Conservation (phyloP, 2,113 vertebrate genomes). For the Epinephelus moara region DNA sequence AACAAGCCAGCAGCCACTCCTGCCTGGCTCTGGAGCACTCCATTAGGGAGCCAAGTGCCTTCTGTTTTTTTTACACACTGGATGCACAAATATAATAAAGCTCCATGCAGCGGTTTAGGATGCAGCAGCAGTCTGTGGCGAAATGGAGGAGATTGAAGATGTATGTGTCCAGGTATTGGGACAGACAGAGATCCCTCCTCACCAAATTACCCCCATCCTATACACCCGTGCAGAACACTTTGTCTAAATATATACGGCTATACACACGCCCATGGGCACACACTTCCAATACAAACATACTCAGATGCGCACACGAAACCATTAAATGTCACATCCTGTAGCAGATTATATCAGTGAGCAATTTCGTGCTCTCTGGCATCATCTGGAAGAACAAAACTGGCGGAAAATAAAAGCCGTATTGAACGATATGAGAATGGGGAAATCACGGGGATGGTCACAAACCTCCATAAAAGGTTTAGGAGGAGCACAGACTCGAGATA, state of each 20-base stretch:
- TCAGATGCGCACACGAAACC: slow-evolving; percentile 41
- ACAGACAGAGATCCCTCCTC: slow-evolving; percentile 72
- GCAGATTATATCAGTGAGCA: slow-evolving; percentile 70
- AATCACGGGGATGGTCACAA: slow-evolving; percentile 40
- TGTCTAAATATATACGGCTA: slow-evolving; percentile 56
- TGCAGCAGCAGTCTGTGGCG: slow-evolving; percentile 62
- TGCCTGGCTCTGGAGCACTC: slow-evolving; percentile 62
- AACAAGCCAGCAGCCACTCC: slow-evolving; percentile 69
- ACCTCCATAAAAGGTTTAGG: slow-evolving; percentile 37
- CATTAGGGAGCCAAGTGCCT: slow-evolving; percentile 78
- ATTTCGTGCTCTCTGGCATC: slow-evolving; percentile 66
- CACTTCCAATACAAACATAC: slow-evolving; percentile 43
- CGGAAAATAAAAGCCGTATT: slow-evolving; percentile 67
- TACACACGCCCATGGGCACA: slow-evolving; percentile 29
- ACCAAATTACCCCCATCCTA: slow-evolving; percentile 71
- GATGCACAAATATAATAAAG: slow-evolving; percentile 85
- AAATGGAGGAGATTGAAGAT: slow-evolving; percentile 81
- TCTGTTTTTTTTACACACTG: slow-evolving; percentile 68
- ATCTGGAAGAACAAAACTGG: slow-evolving; percentile 58
- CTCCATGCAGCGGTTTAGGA: slow-evolving; percentile 60
- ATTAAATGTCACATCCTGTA: slow-evolving; percentile 70
- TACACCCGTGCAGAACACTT: slow-evolving; percentile 54
- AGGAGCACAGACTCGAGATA: slow-evolving; percentile 37
- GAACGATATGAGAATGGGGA: slow-evolving; percentile 54
- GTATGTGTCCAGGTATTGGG: slow-evolving; percentile 77